phyloP scores from a whole-genome alignment of 2,113 vertebrate genomes.

The Sterrhoptilus dennistouni region DNA sequence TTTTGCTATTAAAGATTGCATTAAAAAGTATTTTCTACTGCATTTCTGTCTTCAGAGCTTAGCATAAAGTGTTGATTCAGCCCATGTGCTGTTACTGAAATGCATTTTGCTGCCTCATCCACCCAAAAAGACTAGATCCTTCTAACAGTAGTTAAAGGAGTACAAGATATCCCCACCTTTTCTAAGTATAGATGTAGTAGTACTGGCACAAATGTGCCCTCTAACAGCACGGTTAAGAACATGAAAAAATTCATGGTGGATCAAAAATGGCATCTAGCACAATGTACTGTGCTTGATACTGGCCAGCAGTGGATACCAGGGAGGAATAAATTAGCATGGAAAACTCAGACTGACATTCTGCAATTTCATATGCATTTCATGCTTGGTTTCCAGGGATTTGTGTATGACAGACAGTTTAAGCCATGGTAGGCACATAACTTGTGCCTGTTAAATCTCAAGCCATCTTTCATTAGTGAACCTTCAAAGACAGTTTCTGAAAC shows the following conservation, averaged over 20 bases:
- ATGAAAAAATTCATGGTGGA: background rate
- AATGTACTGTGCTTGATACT: background rate
- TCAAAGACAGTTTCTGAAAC: background rate
- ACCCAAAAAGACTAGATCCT: background rate
- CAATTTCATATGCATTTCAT: background rate
- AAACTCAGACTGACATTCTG: background rate
- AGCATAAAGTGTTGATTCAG: background rate
- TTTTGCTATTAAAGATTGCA: background rate
- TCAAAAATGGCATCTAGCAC: background rate
- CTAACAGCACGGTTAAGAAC: background rate
- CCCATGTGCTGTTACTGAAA: background rate
- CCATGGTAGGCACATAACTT: rapidly evolving
- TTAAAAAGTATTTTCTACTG: background rate
- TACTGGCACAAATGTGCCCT: background rate
- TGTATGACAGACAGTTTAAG: background rate
- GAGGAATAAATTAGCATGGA: background rate
- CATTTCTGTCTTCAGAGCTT: background rate
- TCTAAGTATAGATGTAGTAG: background rate
- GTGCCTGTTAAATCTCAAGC: background rate
- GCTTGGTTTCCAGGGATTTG: background rate
- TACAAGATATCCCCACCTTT: background rate
- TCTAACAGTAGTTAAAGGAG: background rate
- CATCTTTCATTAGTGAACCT: background rate
- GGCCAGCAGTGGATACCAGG: background rate
- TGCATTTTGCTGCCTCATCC: background rate